phyloP scores from a whole-genome alignment of 2,888 invertebrate genomes.

The Andrena bucephala region DNA sequence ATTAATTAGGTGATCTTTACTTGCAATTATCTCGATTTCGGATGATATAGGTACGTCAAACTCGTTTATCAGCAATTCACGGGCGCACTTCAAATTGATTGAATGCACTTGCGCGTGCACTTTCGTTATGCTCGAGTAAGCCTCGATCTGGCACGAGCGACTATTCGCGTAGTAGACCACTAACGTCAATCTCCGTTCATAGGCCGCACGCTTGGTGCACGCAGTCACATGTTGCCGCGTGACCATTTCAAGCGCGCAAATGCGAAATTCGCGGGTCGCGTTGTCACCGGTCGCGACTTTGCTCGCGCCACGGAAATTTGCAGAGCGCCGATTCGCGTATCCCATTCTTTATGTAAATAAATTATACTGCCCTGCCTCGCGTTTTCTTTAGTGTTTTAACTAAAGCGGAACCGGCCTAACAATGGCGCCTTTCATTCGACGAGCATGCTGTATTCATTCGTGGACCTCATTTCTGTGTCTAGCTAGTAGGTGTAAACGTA shows the following conservation, averaged over 20 bases:
- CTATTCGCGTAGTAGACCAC: slow-evolving; percentile 19
- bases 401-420: slow-evolving; percentile 58
- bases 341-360: slow-evolving; percentile 54
- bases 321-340: slow-evolving; percentile 28
- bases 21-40: not conserved
- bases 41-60: slow-evolving; percentile 24
- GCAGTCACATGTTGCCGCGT: slow-evolving; percentile 48
- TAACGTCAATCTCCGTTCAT: slow-evolving; percentile 59
- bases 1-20: not conserved
- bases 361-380: slow-evolving; percentile 44
- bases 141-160: slow-evolving; percentile 53
- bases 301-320: slow-evolving; percentile 25
- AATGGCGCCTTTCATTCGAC: slow-evolving; percentile 23
- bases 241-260: slow-evolving; percentile 39
- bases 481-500: slow-evolving; percentile 42
- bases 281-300: slow-evolving; percentile 12
- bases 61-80: slow-evolving; percentile 57
- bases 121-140: slow-evolving; percentile 70
- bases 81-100: slow-evolving; percentile 64
- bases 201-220: slow-evolving; percentile 39
- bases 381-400: slow-evolving; percentile 69
- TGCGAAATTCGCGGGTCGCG: slow-evolving; percentile 27
- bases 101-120: slow-evolving; percentile 60
- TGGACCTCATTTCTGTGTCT: slow-evolving; percentile 40
- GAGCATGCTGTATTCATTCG: slow-evolving; percentile 23